Base-by-base conservation (phyloP, 92 coral and sea anemone species). In the Parazoanthus swiftii region DNA sequence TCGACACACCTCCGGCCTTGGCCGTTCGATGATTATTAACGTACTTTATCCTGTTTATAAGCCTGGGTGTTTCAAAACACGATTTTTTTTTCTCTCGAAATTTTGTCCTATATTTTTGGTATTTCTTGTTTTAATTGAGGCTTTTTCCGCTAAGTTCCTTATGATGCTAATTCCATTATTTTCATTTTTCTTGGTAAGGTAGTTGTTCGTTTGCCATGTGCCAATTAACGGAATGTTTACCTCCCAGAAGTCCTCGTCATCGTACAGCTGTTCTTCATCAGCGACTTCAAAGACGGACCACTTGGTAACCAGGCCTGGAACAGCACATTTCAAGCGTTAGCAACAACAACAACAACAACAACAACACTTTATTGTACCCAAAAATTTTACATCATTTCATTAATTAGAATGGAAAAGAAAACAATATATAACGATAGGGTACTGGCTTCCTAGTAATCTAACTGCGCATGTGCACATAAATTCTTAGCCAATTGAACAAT, bases 221-320 rank as follows among this genome's bases (percentile, higher is more conserved):
- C 68, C 68, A 63, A 4, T 3, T 63, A 63, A 20, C 68, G 25
- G 25, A 8, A 63, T 63, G 14, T 81, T 29, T 80, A 88, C 90
- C 86, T 88, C 86, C 90, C 90, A 88, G 68, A 88, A 88, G 67
- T 88, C 90, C 25, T 80, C 43, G 42, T 88, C 90, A 4, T 88
- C 90, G 44, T 77, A 88, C 39, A 88, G 13, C 77, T 88, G 90
- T 25, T 88, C 86, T 10, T 77, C 63, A 23, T 50, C 51, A 9
- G 63, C n/a, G 81, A 77, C 81, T 23, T 77, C 81, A 77, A 77
- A 77, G 58, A 77, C n/a, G 51, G 81, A 20, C 81, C 81, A 77
- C 81, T 77, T 44, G 29, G 81, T 77, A 44, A 46, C 35, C 29
- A 78, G 39, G 4, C 82, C 65, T 50, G 21, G 16, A 46, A 50